Evolutionary conservation across 2,888 invertebrate genomes (phyloP).

Genomic region (Dromius quadrimaculatus): DNA sequence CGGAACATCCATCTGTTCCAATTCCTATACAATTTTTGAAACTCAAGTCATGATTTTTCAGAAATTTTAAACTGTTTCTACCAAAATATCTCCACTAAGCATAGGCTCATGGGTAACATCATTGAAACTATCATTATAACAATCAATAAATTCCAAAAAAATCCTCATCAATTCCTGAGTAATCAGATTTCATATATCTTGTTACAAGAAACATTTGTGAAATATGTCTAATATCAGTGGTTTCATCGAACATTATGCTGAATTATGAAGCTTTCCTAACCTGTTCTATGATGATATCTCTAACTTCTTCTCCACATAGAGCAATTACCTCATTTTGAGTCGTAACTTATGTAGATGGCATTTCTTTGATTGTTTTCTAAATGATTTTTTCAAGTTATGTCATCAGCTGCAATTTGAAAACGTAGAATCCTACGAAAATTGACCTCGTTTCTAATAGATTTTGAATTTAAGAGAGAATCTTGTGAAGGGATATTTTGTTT

Average conservation of each 20-base stretch:
- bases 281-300: slow-evolving; percentile 52
- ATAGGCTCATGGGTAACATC: slow-evolving; percentile 54
- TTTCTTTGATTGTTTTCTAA: not conserved
- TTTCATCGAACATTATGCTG: slow-evolving; percentile 59
- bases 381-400: slow-evolving; percentile 53
- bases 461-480: slow-evolving; percentile 49
- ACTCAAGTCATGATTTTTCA: slow-evolving; percentile 56
- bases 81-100: slow-evolving; percentile 56
- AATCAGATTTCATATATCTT: slow-evolving; percentile 54
- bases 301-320: slow-evolving; percentile 56
- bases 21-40: slow-evolving; percentile 54
- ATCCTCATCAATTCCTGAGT: slow-evolving; percentile 53
- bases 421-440: slow-evolving; percentile 56
- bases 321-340: slow-evolving; percentile 15
- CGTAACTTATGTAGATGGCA: slow-evolving; percentile 9
- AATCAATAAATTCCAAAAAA: slow-evolving; percentile 56
- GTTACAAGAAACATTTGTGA: slow-evolving; percentile 57
- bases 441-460: slow-evolving; percentile 32
- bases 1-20: slow-evolving; percentile 57
- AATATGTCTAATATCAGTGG: slow-evolving; percentile 55
- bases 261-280: slow-evolving; percentile 54
- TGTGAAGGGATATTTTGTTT: slow-evolving; percentile 56
- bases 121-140: slow-evolving; percentile 33
- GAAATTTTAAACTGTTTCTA: slow-evolving; percentile 56
- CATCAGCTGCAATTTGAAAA: slow-evolving; percentile 56